Percentiles rank a stretch among this genome's conserved stretches.
Evolutionary conservation across 2,888 invertebrate species (phyloP).

Genomic region (Liposcelis brunnea): DNA sequence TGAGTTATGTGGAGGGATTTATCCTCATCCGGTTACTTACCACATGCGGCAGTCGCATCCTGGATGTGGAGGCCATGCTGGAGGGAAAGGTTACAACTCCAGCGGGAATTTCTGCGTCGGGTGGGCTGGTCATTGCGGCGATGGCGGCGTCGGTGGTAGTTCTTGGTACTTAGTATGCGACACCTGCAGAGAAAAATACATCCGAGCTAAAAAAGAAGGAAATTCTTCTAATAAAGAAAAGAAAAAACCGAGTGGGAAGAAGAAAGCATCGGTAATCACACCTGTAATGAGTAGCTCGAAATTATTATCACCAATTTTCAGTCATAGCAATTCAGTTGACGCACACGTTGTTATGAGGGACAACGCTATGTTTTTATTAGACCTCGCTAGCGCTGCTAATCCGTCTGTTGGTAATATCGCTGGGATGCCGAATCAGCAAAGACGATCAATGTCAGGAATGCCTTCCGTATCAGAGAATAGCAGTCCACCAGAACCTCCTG

Average conservation of each 20-base stretch:
- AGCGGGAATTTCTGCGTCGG: constrained; percentile 73
- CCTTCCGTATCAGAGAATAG: constrained; percentile 38
- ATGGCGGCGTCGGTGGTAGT: constrained; percentile 59
- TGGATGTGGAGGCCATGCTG: constrained; percentile 74
- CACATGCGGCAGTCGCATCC: constrained; percentile 84
- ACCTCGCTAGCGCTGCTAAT: constrained; percentile 62
- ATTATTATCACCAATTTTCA: neutral
- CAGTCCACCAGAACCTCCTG: constrained; percentile 34
- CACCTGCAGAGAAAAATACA: constrained; percentile 63
- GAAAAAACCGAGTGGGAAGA: constrained; percentile 15
- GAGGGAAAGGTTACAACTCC: constrained; percentile 83
- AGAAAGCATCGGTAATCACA: constrained; percentile 14
- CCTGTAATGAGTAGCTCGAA: constrained; percentile 9
- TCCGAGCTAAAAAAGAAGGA: constrained; percentile 20
- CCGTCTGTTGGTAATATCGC: constrained; percentile 15
- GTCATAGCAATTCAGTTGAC: constrained; percentile 13
- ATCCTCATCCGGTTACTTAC: constrained; percentile 66
- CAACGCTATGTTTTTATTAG: constrained; percentile 85
- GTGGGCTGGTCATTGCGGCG: constrained; percentile 79
- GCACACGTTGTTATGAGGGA: constrained; percentile 63
- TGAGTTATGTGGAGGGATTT: constrained; percentile 70
- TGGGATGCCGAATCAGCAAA: constrained; percentile 26
- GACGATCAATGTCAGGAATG: constrained; percentile 20
- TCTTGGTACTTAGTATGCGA: constrained; percentile 91
- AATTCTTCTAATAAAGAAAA: constrained; percentile 7